A percentile compares a stretch with the other conserved stretches of the same genome.
Evolutionary conservation across 2,113 vertebrate species (phyloP).

Genomic region (Irena cyanogastra): DNA sequence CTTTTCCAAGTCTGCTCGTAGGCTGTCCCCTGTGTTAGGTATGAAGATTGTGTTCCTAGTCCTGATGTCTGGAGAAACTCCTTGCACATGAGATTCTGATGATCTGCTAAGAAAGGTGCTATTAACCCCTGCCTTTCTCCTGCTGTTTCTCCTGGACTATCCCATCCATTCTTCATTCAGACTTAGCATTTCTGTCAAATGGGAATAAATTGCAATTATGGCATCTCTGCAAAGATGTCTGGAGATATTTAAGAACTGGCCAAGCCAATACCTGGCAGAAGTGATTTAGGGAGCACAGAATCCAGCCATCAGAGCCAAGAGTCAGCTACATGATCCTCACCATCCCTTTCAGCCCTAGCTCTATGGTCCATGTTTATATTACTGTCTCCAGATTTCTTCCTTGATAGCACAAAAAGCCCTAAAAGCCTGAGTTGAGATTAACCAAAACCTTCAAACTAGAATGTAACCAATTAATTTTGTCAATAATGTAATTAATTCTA

Average conservation of each 20-base stretch:
- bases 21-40: background rate
- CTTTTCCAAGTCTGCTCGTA: background rate
- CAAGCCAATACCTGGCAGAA: background rate
- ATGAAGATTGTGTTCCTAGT: background rate
- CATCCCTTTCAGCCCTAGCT: background rate
- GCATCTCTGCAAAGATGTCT: background rate
- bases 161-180: background rate
- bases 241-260: background rate
- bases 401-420: background rate
- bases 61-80: background rate
- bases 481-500: background rate
- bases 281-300: background rate
- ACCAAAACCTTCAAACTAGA: background rate
- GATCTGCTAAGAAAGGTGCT: background rate
- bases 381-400: background rate
- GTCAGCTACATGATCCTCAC: background rate
- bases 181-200: background rate
- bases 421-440: background rate
- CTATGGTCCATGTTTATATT: background rate
- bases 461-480: background rate
- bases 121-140: background rate
- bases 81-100: background rate
- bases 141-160: background rate
- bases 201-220: background rate
- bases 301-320: background rate